These are phyloP conservation scores for Mercenaria mercenaria DNA, from an alignment of 1,140 invertebrate genomes.

Conservation along the genomic window DNA sequence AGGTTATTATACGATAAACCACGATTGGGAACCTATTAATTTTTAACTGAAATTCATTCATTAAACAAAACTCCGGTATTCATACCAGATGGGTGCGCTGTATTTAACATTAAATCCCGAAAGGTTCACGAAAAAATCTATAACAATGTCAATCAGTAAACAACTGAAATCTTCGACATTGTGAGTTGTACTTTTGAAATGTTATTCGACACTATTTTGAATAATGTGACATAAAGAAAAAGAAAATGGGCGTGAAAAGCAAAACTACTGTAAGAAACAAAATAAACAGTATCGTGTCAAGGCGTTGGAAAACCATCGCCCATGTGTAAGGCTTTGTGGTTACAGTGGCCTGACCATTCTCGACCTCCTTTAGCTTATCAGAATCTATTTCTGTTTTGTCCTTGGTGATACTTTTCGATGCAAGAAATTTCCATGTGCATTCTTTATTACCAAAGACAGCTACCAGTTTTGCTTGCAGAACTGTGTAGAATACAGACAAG, in stretches of 20 bases:
- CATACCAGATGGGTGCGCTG: too few relatives aligned
- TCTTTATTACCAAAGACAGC: background rate
- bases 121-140: too few relatives aligned
- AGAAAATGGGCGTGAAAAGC: background rate
- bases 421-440: background rate
- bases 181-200: too few relatives aligned
- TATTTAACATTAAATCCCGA: too few relatives aligned
- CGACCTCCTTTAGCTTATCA: background rate
- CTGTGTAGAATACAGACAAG: slow-evolving; percentile 2
- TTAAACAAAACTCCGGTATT: too few relatives aligned
- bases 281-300: slow-evolving; percentile 20
- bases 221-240: background rate
- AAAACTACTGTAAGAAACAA: background rate
- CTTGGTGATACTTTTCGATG: background rate
- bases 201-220: background rate
- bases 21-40: too few relatives aligned
- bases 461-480: slow-evolving; percentile 25
- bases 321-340: background rate
- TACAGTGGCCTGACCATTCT: background rate
- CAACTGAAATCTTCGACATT: too few relatives aligned
- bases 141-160: too few relatives aligned
- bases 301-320: background rate
- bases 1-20: too few relatives aligned
- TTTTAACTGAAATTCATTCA: too few relatives aligned
- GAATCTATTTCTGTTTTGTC: background rate